phyloP scores from a whole-genome alignment of 2,113 vertebrate genomes.

The Hystrix cristata region DNA sequence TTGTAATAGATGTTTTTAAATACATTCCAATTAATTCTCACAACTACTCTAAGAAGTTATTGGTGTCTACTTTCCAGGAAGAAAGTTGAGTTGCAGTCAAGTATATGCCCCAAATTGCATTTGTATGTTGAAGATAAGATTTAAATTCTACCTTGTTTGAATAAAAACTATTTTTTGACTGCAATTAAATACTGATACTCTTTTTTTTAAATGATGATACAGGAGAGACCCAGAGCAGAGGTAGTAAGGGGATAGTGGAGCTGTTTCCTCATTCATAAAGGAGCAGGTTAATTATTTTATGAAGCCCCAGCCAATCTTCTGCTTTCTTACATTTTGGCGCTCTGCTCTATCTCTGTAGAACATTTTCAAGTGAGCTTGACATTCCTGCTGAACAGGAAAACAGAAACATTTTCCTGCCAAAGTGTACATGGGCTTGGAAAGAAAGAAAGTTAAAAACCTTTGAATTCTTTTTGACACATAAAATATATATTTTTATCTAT shows the following conservation, averaged over 20 bases:
- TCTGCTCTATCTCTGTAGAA: not conserved
- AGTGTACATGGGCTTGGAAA: not conserved
- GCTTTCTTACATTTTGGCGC: not conserved
- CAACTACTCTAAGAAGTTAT: not conserved
- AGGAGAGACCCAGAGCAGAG: not conserved
- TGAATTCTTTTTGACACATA: not conserved
- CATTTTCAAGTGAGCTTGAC: not conserved
- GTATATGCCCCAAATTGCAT: not conserved
- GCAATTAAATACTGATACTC: not conserved
- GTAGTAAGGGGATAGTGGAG: not conserved
- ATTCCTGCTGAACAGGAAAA: not conserved
- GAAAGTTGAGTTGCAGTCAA: not conserved
- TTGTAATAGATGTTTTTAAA: not conserved
- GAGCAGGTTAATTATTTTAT: not conserved
- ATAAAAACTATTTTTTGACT: not conserved
- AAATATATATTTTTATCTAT: not conserved
- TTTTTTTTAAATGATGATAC: not conserved
- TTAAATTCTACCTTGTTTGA: not conserved
- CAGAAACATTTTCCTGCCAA: not conserved
- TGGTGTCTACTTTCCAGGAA: not conserved
- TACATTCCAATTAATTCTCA: not conserved
- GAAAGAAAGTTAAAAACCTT: not conserved
- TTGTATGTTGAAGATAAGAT: not conserved
- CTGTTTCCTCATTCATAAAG: not conserved
- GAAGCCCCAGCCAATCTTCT: not conserved